phyloP scores from a whole-genome alignment of 2,888 invertebrate species.

The Branchellion lobata region DNA sequence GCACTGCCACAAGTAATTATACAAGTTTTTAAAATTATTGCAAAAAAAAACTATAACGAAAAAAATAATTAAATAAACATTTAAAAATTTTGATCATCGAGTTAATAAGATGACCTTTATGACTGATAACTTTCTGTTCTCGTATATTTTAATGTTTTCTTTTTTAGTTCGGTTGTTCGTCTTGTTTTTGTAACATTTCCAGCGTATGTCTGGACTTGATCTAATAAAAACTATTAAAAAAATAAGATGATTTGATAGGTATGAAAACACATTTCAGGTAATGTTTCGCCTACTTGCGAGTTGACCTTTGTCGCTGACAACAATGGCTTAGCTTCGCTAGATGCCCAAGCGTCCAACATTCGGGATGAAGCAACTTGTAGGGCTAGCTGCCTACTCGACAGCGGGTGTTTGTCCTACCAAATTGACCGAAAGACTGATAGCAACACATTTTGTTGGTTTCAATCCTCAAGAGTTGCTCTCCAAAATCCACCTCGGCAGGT shows the following conservation, averaged over 20 bases:
- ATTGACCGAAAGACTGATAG: not conserved
- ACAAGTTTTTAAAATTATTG: too few species aligned
- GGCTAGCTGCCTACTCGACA: not conserved
- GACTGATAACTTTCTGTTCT: too few species aligned
- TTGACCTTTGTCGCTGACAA: not conserved
- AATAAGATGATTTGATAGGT: too few species aligned
- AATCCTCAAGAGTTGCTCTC: too few species aligned
- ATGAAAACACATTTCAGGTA: too few species aligned
- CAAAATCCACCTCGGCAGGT: too few species aligned
- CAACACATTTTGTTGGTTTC: conserved; percentile 1
- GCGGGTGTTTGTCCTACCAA: conserved; percentile 5
- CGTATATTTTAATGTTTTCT: not conserved
- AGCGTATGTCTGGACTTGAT: too few species aligned
- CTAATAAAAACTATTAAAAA: too few species aligned
- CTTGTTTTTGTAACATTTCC: not conserved
- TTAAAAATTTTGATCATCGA: too few species aligned
- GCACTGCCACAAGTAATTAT: not conserved
- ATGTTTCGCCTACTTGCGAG: not conserved
- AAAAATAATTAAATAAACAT: too few species aligned
- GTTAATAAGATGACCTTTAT: too few species aligned
- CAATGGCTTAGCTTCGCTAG: not conserved
- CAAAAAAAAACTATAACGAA: too few species aligned
- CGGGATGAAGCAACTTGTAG: not conserved
- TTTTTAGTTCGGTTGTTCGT: not conserved
- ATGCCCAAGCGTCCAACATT: not conserved